Conservation (phyloP, 1,140 invertebrate genomes). For the Trichomalopsis sarcophagae region DNA sequence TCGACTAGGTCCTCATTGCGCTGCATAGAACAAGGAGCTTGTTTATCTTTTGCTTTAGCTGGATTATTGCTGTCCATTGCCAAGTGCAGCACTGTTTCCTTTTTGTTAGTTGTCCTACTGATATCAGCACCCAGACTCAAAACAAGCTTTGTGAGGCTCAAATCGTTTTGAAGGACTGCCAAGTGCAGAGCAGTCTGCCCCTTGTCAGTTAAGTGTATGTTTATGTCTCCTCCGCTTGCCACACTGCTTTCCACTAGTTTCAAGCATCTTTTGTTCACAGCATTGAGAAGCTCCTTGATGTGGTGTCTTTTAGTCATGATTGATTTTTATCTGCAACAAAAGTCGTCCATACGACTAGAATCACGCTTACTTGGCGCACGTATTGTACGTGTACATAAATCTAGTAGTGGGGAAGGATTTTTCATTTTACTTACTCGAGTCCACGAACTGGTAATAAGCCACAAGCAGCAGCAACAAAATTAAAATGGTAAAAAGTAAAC, state of each 20-base stretch:
- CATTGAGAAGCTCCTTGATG: neutral
- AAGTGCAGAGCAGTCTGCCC: slow-evolving; percentile 5
- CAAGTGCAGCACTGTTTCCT: neutral
- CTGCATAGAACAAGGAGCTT: neutral
- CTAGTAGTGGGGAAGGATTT: too few species aligned
- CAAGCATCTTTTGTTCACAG: neutral
- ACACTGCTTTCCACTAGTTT: neutral
- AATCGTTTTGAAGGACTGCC: neutral
- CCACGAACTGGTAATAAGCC: too few species aligned
- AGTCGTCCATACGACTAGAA: neutral
- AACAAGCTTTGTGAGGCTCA: neutral
- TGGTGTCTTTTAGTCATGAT: neutral
- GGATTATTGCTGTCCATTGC: neutral
- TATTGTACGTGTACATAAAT: too few species aligned
- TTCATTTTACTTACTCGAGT: too few species aligned
- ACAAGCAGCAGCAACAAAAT: too few species aligned
- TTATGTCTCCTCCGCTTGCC: neutral
- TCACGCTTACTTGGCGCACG: too few species aligned
- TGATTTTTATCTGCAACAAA: neutral
- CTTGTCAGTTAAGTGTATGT: neutral
- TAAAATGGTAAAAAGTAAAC: too few species aligned
- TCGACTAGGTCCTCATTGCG: neutral
- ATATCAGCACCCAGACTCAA: neutral
- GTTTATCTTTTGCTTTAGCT: neutral
- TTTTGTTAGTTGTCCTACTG: neutral